Base-by-base conservation (phyloP, 1,140 invertebrate genomes). In the Papilio polytes region DNA sequence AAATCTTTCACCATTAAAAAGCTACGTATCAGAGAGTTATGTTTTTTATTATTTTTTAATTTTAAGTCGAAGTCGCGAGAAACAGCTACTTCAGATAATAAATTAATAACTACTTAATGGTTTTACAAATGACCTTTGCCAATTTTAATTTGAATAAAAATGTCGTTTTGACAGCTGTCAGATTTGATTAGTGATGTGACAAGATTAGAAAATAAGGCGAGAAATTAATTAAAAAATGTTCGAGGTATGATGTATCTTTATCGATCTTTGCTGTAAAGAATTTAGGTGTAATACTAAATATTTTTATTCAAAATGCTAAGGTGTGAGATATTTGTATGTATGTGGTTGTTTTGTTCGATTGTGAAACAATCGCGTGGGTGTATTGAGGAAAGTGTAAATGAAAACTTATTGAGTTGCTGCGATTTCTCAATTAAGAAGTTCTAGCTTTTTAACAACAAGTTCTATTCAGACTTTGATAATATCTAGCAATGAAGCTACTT, bases 341-440 rank as follows among this genome's bases (percentile, higher is more conserved):
- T 20, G 20, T 26, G 12, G 59, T 70, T 26, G 20, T 70, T 70
- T 70, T 31, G 63, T 15, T 13, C 22, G 63, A 36, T 70, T 31
- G 63, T 70, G 63, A 70, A 70, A 70, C 26, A 12, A 31, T 36
- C 10, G 63, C 13, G 63, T 31, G 59, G 59, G 59, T 26, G 59
- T 63, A 63, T 63, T 63, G 59, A 26, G 59, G 22, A 70, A 70
- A 70, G 63, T 70, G 63, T 70, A 70, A 70, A 70, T 70, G 12
- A 70, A 15, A 13, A 36, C 63, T 70, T 70, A 70, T 70, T 31
- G 26, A 70, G 26, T 31, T 70, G 26, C 26, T 31, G 63, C 63
- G 63, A 70, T 70, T 70, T 31, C 63, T 70, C 26, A 70, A 70
- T 70, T 70, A 70, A 70, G 13, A 26, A 31, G 26, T 70, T 15